Conservation (phyloP, 2,113 vertebrate species). For the Salvelinus sp. region DNA sequence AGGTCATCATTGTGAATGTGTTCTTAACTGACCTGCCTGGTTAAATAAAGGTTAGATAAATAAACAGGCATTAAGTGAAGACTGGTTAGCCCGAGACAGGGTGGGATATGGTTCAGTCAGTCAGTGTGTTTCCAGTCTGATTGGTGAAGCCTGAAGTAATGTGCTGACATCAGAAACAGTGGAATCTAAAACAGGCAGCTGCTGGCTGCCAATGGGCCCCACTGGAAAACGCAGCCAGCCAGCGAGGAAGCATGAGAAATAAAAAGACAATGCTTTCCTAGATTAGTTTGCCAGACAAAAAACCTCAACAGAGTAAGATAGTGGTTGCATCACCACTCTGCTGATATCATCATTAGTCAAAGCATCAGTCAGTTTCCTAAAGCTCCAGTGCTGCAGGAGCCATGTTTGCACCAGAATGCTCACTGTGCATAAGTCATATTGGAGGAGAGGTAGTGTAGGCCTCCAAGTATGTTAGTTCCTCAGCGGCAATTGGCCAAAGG, state of each 20-base stretch:
- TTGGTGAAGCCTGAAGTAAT: constrained; percentile 30
- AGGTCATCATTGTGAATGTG: no score
- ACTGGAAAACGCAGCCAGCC: constrained; percentile 4
- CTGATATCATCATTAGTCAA: neutral
- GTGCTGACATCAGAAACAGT: constrained; percentile 26
- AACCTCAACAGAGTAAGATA: neutral
- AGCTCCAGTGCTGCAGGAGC: neutral
- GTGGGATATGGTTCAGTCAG: neutral
- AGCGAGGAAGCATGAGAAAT: constrained; percentile 32
- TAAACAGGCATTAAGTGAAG: neutral
- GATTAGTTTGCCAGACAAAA: constrained; percentile 14
- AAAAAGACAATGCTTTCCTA: constrained; percentile 4
- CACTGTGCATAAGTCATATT: neutral
- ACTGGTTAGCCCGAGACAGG: neutral
- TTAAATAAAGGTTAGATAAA: no score
- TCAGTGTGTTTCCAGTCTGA: constrained; percentile 19
- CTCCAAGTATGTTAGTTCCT: neutral
- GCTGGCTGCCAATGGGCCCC: constrained; percentile 21
- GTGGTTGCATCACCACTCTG: neutral
- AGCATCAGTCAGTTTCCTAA: neutral
- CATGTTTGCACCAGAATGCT: neutral
- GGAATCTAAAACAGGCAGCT: constrained; percentile 17
- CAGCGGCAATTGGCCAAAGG: constrained; percentile 14
- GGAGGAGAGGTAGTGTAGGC: neutral
- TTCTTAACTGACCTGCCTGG: no score